Evolutionary conservation across 2,797 vertebrate species (phyloP).

Genomic region (Bucorvus abyssinicus): DNA sequence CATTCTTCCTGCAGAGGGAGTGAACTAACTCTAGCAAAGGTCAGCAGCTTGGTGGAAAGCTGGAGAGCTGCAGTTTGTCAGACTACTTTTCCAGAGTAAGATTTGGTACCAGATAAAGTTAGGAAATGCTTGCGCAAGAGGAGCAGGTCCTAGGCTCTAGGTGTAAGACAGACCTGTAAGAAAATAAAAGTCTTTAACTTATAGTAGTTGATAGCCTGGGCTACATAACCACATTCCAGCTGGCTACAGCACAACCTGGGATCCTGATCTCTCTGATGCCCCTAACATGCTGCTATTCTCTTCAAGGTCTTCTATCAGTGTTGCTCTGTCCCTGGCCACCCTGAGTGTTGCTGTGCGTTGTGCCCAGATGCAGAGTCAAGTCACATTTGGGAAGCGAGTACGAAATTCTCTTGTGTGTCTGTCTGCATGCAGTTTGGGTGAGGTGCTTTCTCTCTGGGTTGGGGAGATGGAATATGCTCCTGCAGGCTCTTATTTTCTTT

Average conservation of each 20-base stretch:
- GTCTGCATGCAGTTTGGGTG: no score
- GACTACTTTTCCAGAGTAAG: not conserved
- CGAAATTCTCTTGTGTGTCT: not conserved
- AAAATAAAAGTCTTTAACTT: not conserved
- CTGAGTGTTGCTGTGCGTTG: accelerated
- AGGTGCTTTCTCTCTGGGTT: not conserved
- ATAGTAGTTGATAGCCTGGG: not conserved
- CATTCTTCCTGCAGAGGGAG: not conserved
- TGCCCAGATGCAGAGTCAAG: not conserved
- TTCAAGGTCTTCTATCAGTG: not conserved
- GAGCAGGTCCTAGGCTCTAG: not conserved
- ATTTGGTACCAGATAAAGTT: not conserved
- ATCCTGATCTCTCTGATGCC: not conserved
- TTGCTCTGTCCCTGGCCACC: not conserved
- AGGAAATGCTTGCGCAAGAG: not conserved
- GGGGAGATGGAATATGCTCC: not conserved
- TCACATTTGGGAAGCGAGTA: not conserved
- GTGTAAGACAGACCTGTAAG: not conserved
- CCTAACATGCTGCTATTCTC: accelerated
- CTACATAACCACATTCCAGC: not conserved
- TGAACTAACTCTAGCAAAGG: not conserved
- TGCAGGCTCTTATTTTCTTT: not conserved
- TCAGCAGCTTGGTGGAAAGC: not conserved
- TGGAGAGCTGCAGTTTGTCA: not conserved
- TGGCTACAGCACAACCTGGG: not conserved